Percentiles rank a stretch among this genome's conserved stretches.
These are phyloP conservation scores for Drosophila miranda DNA, from an alignment of 1,140 invertebrate genomes.

Conservation along the genomic window DNA sequence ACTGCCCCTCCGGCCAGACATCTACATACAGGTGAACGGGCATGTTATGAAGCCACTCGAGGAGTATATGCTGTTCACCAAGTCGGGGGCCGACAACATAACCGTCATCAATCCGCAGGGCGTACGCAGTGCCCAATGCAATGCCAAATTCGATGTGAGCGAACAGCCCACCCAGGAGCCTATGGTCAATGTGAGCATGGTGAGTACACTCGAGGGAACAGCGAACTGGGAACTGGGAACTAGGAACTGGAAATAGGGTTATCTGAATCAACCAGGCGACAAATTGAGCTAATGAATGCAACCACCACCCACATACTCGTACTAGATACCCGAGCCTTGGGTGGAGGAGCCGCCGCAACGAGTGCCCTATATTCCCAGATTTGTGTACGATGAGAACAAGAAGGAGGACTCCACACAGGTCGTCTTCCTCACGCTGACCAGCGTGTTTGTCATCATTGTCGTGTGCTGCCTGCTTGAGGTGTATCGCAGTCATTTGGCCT, in stretches of 20 bases:
- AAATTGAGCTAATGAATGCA: constrained; percentile 67
- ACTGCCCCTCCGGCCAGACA: constrained; percentile 84
- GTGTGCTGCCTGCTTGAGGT: constrained; percentile 86
- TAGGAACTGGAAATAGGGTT: constrained; percentile 7
- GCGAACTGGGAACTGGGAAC: neutral
- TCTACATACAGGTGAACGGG: constrained; percentile 90
- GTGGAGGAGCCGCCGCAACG: constrained; percentile 90
- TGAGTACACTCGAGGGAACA: constrained; percentile 70
- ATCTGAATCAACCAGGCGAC: constrained; percentile 34
- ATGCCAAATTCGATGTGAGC: constrained; percentile 87
- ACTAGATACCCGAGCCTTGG: constrained; percentile 87
- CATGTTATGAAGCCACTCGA: constrained; percentile 92
- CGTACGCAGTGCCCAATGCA: constrained; percentile 92
- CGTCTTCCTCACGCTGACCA: constrained; percentile 88
- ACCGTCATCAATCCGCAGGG: constrained; percentile 91
- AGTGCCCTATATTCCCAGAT: constrained; percentile 88
- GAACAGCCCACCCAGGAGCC: constrained; percentile 85
- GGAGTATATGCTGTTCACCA: constrained; percentile 94
- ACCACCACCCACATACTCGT: constrained; percentile 26
- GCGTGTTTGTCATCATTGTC: constrained; percentile 87
- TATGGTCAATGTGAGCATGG: constrained; percentile 87
- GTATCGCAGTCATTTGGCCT: constrained; percentile 86
- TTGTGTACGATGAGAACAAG: constrained; percentile 86
- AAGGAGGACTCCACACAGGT: constrained; percentile 90
- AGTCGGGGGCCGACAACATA: constrained; percentile 90